Percentiles rank a stretch among this genome's conserved stretches.
phyloP scores from a whole-genome alignment of 2,888 invertebrate species.

The Philonicus albiceps region DNA sequence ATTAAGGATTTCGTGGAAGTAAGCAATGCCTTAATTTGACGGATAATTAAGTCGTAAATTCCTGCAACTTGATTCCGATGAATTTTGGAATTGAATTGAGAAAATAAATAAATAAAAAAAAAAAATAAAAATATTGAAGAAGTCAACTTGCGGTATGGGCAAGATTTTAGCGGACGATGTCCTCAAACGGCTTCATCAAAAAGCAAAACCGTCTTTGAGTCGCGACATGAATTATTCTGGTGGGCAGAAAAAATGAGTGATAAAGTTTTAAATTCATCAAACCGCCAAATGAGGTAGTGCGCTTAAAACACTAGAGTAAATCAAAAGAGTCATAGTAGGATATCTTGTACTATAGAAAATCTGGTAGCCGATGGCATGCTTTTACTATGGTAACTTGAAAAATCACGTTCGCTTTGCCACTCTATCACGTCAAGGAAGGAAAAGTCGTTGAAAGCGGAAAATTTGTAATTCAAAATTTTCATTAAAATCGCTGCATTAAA shows the following conservation, averaged over 20 bases:
- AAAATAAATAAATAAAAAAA: not conserved
- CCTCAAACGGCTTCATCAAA: not conserved
- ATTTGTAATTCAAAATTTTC: slow-evolving; percentile 47
- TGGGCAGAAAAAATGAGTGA: not conserved
- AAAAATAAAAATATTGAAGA: not conserved
- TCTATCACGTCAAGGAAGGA: not conserved
- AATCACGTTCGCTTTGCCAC: not conserved
- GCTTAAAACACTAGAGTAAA: not conserved
- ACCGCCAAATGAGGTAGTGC: not conserved
- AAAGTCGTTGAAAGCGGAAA: slow-evolving; percentile 29
- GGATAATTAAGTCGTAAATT: not conserved
- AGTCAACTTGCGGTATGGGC: not conserved
- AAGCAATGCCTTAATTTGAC: not conserved
- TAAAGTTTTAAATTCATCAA: not conserved
- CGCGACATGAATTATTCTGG: not conserved
- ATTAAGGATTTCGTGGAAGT: not conserved
- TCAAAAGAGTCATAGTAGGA: not conserved
- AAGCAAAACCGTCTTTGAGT: not conserved
- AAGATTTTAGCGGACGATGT: not conserved
- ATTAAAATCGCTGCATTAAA: slow-evolving; percentile 45
- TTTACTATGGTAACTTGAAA: not conserved
- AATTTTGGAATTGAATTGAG: not conserved
- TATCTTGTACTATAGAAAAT: not conserved
- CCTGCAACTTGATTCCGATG: not conserved
- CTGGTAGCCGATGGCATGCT: not conserved